phyloP scores from a whole-genome alignment of 1,140 invertebrate species.

The Dolichoris vasculosae region DNA sequence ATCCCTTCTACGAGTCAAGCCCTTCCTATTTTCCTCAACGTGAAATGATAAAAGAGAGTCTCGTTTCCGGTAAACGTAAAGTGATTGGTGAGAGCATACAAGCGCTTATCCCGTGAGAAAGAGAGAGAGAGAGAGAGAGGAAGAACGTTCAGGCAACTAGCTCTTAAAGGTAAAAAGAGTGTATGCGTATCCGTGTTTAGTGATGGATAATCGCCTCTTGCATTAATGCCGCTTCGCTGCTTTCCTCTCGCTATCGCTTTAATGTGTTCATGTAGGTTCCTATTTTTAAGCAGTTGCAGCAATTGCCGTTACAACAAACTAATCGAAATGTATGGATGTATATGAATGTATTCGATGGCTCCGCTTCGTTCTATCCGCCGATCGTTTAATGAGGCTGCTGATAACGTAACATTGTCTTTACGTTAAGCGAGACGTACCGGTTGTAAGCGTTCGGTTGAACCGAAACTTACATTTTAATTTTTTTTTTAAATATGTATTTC shows the following conservation, averaged over 20 bases:
- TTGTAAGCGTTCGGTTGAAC: no score
- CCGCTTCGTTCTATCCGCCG: no score
- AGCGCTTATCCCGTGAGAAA: not conserved
- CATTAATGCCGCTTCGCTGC: slow-evolving; percentile 52
- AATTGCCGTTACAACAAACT: not conserved
- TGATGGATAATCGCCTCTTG: slow-evolving; percentile 62
- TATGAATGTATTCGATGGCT: no score
- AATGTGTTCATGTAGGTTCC: not conserved
- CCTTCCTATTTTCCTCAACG: not conserved
- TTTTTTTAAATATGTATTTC: no score
- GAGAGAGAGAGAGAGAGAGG: not conserved
- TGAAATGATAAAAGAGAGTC: not conserved
- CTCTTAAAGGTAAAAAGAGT: not conserved
- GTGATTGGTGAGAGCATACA: not conserved
- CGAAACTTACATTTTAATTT: no score
- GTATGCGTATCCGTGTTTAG: slow-evolving; percentile 56
- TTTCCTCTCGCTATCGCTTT: slow-evolving; percentile 33
- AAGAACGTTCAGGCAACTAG: no score
- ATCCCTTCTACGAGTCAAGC: not conserved
- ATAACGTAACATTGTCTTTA: no score
- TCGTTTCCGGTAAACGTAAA: not conserved
- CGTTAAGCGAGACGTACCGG: no score
- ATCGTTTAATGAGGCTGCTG: no score
- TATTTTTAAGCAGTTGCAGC: no score
- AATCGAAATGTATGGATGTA: not conserved